phyloP scores from a whole-genome alignment of 2,888 invertebrate species.

The Acanthococcus lagerstroemiae region DNA sequence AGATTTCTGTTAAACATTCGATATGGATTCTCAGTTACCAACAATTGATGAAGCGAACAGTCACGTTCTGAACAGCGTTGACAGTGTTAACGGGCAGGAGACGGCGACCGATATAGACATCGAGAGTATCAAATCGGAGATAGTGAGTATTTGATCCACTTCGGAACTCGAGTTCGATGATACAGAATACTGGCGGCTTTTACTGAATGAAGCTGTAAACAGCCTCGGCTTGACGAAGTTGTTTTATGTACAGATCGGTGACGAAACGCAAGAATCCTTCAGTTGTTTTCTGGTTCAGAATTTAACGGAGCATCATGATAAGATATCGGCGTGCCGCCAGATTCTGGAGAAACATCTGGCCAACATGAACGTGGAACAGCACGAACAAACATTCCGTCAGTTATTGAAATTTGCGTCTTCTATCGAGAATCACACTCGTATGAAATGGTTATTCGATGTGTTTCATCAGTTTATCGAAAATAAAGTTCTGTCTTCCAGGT shows the following conservation, averaged over 20 bases:
- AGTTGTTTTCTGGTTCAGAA: conserved; percentile 27
- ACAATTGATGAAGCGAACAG: conserved; percentile 9
- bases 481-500: conserved; percentile 16
- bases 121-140: conserved; percentile 21
- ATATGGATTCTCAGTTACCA: conserved; percentile 13
- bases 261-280: conserved; percentile 26
- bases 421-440: conserved; percentile 16
- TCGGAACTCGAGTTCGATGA: background rate
- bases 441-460: conserved; percentile 17
- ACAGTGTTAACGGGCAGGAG: conserved; percentile 10
- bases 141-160: background rate
- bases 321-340: conserved; percentile 39
- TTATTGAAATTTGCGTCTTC: conserved; percentile 18
- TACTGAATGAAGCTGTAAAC: background rate
- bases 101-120: conserved; percentile 9
- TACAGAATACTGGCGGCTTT: background rate
- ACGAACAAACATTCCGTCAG: conserved; percentile 19
- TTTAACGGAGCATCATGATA: background rate
- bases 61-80: conserved; percentile 11
- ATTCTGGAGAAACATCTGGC: conserved; percentile 40
- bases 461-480: conserved; percentile 24
- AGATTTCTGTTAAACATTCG: too few species aligned
- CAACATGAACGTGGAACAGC: conserved; percentile 3
- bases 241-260: conserved; percentile 11
- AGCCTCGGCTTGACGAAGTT: background rate